Evolutionary conservation across 2,888 invertebrate genomes (phyloP).

Genomic region (Zygaena filipendulae): DNA sequence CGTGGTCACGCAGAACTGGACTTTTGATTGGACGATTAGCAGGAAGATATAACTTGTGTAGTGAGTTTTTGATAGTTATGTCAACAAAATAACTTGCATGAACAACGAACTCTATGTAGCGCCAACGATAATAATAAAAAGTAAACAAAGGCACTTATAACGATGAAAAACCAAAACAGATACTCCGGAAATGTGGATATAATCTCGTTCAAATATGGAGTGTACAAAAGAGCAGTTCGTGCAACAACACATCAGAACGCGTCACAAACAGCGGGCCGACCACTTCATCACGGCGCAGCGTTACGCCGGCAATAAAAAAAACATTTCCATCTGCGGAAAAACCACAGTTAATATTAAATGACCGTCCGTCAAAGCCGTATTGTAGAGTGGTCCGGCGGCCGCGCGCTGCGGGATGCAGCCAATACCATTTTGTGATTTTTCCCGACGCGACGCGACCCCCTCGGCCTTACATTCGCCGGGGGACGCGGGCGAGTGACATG

Average conservation of each 20-base stretch:
- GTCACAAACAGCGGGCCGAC: slow-evolving; percentile 58
- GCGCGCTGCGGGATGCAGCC: slow-evolving; percentile 51
- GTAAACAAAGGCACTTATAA: too few relatives aligned
- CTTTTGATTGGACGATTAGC: too few relatives aligned
- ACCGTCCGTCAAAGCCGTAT: slow-evolving; percentile 66
- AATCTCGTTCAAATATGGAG: slow-evolving; percentile 39
- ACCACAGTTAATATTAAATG: slow-evolving; percentile 69
- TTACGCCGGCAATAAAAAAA: slow-evolving; percentile 59
- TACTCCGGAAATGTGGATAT: slow-evolving; percentile 39
- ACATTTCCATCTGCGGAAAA: slow-evolving; percentile 65
- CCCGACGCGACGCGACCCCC: slow-evolving; percentile 25
- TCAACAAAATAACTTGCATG: too few relatives aligned
- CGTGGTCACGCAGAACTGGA: too few relatives aligned
- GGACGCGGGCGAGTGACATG: slow-evolving; percentile 55
- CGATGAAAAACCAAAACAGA: slow-evolving; percentile 33
- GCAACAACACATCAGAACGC: slow-evolving; percentile 49
- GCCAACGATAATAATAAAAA: too few relatives aligned
- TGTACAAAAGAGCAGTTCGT: slow-evolving; percentile 55
- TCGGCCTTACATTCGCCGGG: too few relatives aligned
- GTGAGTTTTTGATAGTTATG: too few relatives aligned
- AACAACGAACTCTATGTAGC: too few relatives aligned
- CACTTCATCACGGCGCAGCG: slow-evolving; percentile 61
- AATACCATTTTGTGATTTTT: slow-evolving; percentile 65
- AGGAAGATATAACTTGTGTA: too few relatives aligned
- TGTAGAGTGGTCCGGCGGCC: slow-evolving; percentile 46